Base-by-base conservation (phyloP, 2,888 invertebrate species). In the Cheilosia vernalis region DNA sequence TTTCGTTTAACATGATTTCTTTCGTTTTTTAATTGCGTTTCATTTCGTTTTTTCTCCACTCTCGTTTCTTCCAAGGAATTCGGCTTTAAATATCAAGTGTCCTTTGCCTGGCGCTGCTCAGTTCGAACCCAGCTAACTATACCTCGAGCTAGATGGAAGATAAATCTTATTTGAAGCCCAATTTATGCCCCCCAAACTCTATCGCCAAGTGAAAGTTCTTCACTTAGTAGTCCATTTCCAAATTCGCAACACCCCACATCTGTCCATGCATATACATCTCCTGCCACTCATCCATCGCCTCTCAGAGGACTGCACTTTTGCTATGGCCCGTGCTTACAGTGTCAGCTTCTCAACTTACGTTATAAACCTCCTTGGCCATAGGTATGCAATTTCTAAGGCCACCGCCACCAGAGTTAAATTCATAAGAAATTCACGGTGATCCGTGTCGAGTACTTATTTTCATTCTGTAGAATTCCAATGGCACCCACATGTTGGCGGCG, bases 401-500 rank as follows among this genome's bases (percentile, higher is more conserved):
- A 37, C 30, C 53, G 42, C 63, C 40, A 33, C 49, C 51, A 51
- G 63, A 70, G 21, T 19, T n/a, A 58, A 85, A 61, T 85, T 85
- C 85, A 76, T 67, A n/a, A 63, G 85, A 85, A 85, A 77, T 85
- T 77, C 81, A 81, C 42, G 81, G 85, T 72, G 85, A 85, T 85
- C 85, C 70, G 51, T 55, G 51, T 55, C 58, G 58, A 58, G 55
- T 64, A 53, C 76, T 72, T 85, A 63, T 81, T 85, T 85, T 85
- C 85, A 77, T 85, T 85, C 85, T 79, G 44, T 56, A 77, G 84
- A 87, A 87, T 73, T 76, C 53, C 69, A 79, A 79, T 19, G 51
- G 79, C 84, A 83, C 83, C 79, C 83, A 83, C 83, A 83, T 83
- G 87, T 66, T 69, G 78, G 77, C 60, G 77, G 61, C 70, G 73